These are phyloP conservation scores for Cistogaster globosa DNA, from an alignment of 2,888 invertebrate species.

Conservation along the genomic window DNA sequence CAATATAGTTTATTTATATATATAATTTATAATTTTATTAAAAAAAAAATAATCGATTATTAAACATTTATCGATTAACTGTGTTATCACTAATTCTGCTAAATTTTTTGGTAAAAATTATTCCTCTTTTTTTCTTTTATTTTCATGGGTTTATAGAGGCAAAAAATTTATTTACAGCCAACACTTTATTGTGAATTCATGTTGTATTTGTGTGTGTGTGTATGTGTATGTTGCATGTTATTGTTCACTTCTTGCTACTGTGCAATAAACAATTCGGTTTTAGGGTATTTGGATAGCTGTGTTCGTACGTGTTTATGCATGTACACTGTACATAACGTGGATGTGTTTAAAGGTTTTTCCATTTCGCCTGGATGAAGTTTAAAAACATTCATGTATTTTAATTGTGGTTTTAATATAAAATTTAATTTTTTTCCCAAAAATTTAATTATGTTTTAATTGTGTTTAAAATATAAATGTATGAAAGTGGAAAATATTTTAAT, in stretches of 20 bases:
- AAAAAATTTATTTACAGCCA: neutral
- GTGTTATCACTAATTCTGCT: no score
- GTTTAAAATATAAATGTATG: conserved; percentile 57
- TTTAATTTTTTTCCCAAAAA: conserved; percentile 34
- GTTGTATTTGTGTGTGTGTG: neutral
- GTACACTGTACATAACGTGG: neutral
- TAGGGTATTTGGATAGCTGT: neutral
- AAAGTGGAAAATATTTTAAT: conserved; percentile 23
- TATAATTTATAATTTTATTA: no score
- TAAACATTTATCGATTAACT: no score
- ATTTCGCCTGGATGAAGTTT: conserved; percentile 1
- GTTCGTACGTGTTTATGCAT: neutral
- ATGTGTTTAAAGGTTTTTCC: conserved; percentile 38
- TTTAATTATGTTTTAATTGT: conserved; percentile 69
- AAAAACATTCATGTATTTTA: conserved; percentile 58
- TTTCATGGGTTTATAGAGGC: no score
- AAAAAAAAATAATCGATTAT: no score
- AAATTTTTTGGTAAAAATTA: no score
- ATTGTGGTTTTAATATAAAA: conserved; percentile 55
- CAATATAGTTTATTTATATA: no score
- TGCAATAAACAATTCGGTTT: conserved; percentile 21
- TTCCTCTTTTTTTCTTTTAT: no score
- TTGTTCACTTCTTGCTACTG: conserved; percentile 21
- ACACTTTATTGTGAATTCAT: conserved; percentile 10
- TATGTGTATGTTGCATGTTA: no score